Conservation (phyloP, 2,888 invertebrate genomes). For the Chouioia cunea region DNA sequence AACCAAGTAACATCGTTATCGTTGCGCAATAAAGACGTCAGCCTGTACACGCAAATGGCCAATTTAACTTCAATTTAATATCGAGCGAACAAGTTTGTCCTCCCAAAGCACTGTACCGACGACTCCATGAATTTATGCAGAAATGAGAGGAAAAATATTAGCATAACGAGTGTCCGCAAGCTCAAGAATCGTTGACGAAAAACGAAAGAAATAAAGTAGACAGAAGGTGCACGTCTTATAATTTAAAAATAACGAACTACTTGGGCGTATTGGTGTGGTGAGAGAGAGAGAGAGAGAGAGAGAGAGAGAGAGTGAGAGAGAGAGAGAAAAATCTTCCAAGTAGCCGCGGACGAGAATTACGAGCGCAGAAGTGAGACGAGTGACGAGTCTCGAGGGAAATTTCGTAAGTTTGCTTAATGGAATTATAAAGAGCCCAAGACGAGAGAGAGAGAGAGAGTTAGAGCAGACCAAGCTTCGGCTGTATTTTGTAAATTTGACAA, state of each 20-base stretch:
- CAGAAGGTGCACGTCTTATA: slow-evolving; percentile 13
- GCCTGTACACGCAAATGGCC: slow-evolving; percentile 31
- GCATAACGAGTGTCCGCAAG: slow-evolving; percentile 38
- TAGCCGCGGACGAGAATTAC: slow-evolving; percentile 38
- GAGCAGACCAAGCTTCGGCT: background rate
- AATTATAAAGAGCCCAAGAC: slow-evolving; percentile 60
- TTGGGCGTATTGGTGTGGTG: background rate
- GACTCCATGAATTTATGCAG: slow-evolving; percentile 33
- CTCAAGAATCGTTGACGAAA: background rate
- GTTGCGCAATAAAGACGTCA: background rate
- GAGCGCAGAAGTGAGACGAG: slow-evolving; percentile 49
- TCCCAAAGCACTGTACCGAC: slow-evolving; percentile 8
- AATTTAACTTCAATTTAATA: slow-evolving; percentile 44
- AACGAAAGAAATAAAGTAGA: too few species aligned
- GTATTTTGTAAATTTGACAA: slow-evolving; percentile 47
- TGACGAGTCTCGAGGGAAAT: slow-evolving; percentile 62
- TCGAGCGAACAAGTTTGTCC: slow-evolving; percentile 27
- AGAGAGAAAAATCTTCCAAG: too few species aligned
- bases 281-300: background rate
- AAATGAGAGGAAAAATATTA: slow-evolving; percentile 26
- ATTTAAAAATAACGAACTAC: slow-evolving; percentile 43
- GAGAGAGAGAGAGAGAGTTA: background rate
- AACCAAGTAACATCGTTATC: background rate
- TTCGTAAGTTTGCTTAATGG: slow-evolving; percentile 61
- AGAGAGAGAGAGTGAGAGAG: slow-evolving; percentile 9